Evolutionary conservation across 1,140 invertebrate species (phyloP).

Genomic region (Cotesia vestalis): DNA sequence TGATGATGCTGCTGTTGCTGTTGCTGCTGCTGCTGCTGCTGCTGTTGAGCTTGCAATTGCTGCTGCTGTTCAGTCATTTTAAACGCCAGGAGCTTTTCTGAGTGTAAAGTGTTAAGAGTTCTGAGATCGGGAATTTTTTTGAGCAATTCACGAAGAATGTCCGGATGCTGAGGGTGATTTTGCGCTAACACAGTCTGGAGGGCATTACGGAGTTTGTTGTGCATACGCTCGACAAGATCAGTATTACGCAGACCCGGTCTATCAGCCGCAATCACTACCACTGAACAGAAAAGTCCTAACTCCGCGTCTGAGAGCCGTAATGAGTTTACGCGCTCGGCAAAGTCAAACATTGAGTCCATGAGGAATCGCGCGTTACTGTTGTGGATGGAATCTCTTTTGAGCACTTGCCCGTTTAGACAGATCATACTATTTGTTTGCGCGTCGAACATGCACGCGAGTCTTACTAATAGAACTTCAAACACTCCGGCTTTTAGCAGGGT

Average conservation of each 20-base stretch:
- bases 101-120: conserved; percentile 94
- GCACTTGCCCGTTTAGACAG: conserved; percentile 90
- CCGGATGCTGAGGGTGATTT: conserved; percentile 82
- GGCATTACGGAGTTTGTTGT: conserved; percentile 84
- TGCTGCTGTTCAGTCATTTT: conserved; percentile 90
- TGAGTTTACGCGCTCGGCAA: conserved; percentile 92
- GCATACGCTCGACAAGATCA: conserved; percentile 92
- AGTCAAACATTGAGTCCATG: conserved; percentile 96
- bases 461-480: conserved; percentile 92
- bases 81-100: conserved; percentile 93
- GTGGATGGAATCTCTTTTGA: conserved; percentile 89
- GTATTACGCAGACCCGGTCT: conserved; percentile 90
- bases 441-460: conserved; percentile 94
- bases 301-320: conserved; percentile 91
- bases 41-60: conserved; percentile 72
- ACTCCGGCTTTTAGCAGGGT: conserved; percentile 95
- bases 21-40: conserved; percentile 68
- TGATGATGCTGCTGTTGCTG: conserved; percentile 38
- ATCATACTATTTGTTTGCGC: conserved; percentile 89
- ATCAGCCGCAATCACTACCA: conserved; percentile 93
- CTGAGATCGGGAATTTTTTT: conserved; percentile 95
- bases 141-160: conserved; percentile 85
- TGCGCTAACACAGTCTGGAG: conserved; percentile 88
- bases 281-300: conserved; percentile 92
- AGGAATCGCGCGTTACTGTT: conserved; percentile 92